These are phyloP conservation scores for Sebastes reedi DNA, from an alignment of 2,797 vertebrate genomes.

Conservation along the genomic window DNA sequence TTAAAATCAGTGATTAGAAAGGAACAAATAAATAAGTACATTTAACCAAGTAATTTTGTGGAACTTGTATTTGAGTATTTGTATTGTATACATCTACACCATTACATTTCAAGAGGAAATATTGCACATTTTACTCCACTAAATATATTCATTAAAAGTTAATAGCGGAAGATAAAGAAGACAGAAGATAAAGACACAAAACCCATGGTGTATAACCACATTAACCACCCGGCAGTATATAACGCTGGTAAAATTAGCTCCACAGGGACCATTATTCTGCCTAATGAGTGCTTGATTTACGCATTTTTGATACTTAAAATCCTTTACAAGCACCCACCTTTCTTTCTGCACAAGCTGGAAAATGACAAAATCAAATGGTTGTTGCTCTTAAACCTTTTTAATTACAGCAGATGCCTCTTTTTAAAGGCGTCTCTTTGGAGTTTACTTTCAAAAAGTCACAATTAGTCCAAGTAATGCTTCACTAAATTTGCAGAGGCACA, in stretches of 20 bases:
- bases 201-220: neutral
- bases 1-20: neutral
- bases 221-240: neutral
- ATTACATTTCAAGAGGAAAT: neutral
- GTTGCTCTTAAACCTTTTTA: neutral
- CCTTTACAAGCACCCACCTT: neutral
- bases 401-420: neutral
- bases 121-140: neutral
- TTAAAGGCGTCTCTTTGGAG: neutral
- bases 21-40: neutral
- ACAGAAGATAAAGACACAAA: neutral
- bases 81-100: neutral
- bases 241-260: neutral
- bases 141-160: neutral
- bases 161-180: neutral
- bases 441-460: neutral
- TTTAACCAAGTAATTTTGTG: neutral
- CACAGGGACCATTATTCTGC: neutral
- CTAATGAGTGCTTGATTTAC: neutral
- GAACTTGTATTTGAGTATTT: neutral
- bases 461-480: neutral
- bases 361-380: neutral
- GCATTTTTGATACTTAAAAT: neutral
- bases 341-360: neutral
- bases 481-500: neutral